A percentile compares a stretch with the other conserved stretches of the same genome.
Evolutionary conservation across 2,113 vertebrate species (phyloP).

Genomic region (Shinisaurus crocodilurus): DNA sequence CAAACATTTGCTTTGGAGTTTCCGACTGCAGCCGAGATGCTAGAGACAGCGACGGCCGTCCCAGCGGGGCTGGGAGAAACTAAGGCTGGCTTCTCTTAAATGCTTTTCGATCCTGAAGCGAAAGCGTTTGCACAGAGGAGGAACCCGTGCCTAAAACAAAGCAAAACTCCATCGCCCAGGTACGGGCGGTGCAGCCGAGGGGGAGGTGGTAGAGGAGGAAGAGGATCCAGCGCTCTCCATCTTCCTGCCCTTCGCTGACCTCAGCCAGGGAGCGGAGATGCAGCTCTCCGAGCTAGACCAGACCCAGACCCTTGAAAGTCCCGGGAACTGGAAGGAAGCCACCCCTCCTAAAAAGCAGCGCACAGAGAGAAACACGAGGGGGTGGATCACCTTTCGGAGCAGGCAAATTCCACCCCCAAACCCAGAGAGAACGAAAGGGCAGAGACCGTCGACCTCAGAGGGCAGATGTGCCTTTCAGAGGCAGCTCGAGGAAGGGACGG

Average conservation of each 20-base stretch:
- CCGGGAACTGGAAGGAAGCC: background rate
- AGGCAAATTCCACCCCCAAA: background rate
- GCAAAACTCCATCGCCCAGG: conserved; percentile 18
- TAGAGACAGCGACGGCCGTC: background rate
- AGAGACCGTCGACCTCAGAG: background rate
- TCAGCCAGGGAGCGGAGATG: conserved; percentile 49
- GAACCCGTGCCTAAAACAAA: background rate
- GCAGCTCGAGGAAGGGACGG: background rate
- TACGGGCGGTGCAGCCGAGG: background rate
- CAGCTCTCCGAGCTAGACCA: conserved; percentile 36
- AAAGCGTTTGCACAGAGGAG: background rate
- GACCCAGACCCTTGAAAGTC: conserved; percentile 48
- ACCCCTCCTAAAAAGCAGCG: background rate
- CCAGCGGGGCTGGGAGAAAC: background rate
- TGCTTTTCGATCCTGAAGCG: background rate
- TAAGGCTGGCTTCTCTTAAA: too few relatives aligned
- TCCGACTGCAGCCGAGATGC: background rate
- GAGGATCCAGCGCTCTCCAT: background rate
- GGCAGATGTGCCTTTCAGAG: too few relatives aligned
- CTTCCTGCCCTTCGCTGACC: conserved; percentile 64
- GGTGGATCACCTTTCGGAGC: background rate
- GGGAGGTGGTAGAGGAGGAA: background rate
- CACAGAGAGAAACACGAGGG: background rate
- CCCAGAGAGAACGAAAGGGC: background rate
- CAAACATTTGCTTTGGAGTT: background rate